Evolutionary conservation across 2,888 invertebrate species (phyloP), one percentile per base, ranked within the genome.

Genomic region (Pegoplata infirma): DNA sequence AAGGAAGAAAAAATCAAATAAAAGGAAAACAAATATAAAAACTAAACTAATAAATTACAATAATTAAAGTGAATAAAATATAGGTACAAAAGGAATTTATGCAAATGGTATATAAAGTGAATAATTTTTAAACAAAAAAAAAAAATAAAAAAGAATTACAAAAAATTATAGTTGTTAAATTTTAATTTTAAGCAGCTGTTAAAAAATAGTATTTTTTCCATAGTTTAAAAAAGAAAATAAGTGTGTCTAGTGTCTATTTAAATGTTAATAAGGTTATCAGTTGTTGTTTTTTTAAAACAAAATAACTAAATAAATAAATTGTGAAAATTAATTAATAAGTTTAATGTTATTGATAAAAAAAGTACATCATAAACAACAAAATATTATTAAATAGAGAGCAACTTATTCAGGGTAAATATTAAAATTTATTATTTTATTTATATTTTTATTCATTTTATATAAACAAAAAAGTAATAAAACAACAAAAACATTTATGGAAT

Each of bases 201-300:
- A 17, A 51, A 17, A 49, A n/a, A n/a, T n/a, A n/a, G 25, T 28
- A 28, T 25, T 25, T 4, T 14, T 40, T 36, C 44, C 4, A 25
- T 5, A n/a, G 6, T 28, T 28, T 36, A n/a, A 40, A 40, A 40
- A 8, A 12, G n/a, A n/a, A 40, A 40, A 3, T 36, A 12, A 36
- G 1, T 12, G 36, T 3, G 36, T 10, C 12, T 28, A 12, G 2
- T 40, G 5, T 40, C 36, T 40, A 40, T 40, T 40, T 2, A 40
- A 40, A 3, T 40, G n/a, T n/a, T 36, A 51, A n/a, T 63, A 63
- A 63, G 63, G 63, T 63, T 63, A 63, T 63, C 63, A 63, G 47
- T 63, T n/a, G n/a, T n/a, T n/a, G n/a, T n/a, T n/a, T n/a, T n/a
- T n/a, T n/a, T 63, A 40, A 59, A 40, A 59, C 23, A 59, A 56